Percentiles rank a stretch among this genome's conserved stretches.
Evolutionary conservation across 30 jellyfish, hydroid and myxozoan species (phyloP).

Genomic region (Aurelia aurita complex sp. Pacific): DNA sequence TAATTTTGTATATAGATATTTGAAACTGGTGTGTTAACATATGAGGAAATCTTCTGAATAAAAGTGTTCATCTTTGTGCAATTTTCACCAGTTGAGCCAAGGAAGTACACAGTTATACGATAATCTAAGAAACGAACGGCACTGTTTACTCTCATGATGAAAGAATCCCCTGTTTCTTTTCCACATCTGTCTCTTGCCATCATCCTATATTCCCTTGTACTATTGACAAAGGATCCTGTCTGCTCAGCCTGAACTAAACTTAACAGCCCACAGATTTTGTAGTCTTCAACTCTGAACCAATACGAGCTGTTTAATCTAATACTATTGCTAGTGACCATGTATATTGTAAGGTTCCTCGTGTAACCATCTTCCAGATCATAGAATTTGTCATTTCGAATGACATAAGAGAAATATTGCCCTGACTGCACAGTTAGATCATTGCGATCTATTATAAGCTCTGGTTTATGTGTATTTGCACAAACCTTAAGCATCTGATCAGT

Average conservation of each 20-base stretch:
- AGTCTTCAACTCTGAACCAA: slow-evolving; percentile 70
- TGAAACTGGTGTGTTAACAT: slow-evolving; percentile 31
- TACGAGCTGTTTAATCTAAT: not conserved
- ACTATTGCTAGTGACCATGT: slow-evolving; percentile 19
- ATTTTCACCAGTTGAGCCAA: slow-evolving; percentile 34
- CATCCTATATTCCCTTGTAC: slow-evolving; percentile 53
- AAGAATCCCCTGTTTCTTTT: slow-evolving; percentile 55
- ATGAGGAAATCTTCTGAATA: slow-evolving; percentile 52
- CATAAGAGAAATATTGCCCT: slow-evolving; percentile 71
- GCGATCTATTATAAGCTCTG: slow-evolving; percentile 44
- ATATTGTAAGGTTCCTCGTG: slow-evolving; percentile 72
- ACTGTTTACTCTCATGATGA: slow-evolving; percentile 10
- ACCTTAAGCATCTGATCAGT: slow-evolving; percentile 23
- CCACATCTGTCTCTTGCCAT: slow-evolving; percentile 88
- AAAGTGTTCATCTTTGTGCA: slow-evolving; percentile 65
- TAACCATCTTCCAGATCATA: slow-evolving; percentile 91
- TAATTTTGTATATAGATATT: slow-evolving; percentile 45
- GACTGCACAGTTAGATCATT: slow-evolving; percentile 36
- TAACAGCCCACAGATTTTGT: slow-evolving; percentile 72
- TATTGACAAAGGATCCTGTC: not conserved
- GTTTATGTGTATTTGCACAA: slow-evolving; percentile 42
- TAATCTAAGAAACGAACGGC: slow-evolving; percentile 23
- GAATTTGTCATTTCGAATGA: slow-evolving; percentile 70
- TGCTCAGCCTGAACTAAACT: slow-evolving; percentile 6
- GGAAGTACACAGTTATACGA: slow-evolving; percentile 26